phyloP scores from a whole-genome alignment of 2,113 vertebrate species.

The Herpetotheres cachinnans region DNA sequence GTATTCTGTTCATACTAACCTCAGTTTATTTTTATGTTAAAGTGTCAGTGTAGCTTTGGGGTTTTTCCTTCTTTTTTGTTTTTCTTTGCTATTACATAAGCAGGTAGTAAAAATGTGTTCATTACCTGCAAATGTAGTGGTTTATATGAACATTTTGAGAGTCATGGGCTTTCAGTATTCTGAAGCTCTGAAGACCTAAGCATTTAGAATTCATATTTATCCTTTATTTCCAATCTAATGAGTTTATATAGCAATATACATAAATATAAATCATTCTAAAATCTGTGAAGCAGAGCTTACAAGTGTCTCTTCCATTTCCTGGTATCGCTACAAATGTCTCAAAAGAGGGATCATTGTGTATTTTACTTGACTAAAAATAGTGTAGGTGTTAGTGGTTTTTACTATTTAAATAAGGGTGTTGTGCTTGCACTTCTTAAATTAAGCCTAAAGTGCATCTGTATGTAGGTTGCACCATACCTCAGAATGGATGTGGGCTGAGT shows the following conservation, averaged over 20 bases:
- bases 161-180: not conserved
- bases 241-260: not conserved
- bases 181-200: not conserved
- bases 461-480: not conserved
- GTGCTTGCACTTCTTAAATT: not conserved
- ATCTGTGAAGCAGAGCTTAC: conserved; percentile 28
- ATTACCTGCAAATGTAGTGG: not conserved
- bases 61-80: not conserved
- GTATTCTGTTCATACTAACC: not conserved
- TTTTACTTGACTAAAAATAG: conserved; percentile 31
- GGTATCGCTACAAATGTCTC: not conserved
- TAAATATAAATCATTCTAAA: conserved; percentile 23
- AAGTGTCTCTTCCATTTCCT: conserved; percentile 35
- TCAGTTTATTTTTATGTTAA: not conserved
- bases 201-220: not conserved
- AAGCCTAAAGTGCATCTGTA: not conserved
- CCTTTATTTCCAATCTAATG: not conserved
- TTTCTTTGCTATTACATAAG: not conserved
- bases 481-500: not conserved
- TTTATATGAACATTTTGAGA: not conserved
- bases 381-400: not conserved
- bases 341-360: not conserved
- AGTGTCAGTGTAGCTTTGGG: not conserved
- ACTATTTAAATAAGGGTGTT: not conserved
- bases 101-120: not conserved